phyloP scores from a whole-genome alignment of 2,888 invertebrate genomes.

The Phengaris alcon region DNA sequence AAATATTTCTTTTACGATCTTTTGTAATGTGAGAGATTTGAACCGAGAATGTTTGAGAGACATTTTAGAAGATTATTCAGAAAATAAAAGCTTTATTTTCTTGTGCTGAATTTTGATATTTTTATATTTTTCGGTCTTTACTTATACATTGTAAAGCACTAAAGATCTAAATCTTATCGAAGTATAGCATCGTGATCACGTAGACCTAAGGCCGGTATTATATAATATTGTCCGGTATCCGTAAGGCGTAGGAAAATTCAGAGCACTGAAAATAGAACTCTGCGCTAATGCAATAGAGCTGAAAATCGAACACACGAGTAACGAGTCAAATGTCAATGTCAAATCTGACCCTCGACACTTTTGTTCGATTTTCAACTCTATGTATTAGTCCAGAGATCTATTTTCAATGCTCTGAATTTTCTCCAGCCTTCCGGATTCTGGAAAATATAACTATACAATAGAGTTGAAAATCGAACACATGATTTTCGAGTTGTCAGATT shows the following conservation, averaged over 20 bases:
- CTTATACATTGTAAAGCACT: neutral
- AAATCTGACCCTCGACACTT: too few species aligned
- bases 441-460: too few species aligned
- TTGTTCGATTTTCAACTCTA: too few species aligned
- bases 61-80: neutral
- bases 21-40: neutral
- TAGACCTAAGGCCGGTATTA: neutral
- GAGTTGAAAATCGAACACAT: too few species aligned
- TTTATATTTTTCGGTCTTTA: neutral
- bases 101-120: neutral
- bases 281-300: too few species aligned
- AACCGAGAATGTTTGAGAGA: neutral
- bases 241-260: neutral
- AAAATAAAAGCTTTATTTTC: neutral
- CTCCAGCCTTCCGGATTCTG: too few species aligned
- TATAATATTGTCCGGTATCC: neutral
- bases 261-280: too few species aligned
- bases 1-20: neutral
- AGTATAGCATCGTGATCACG: conserved; percentile 22
- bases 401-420: too few species aligned
- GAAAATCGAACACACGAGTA: too few species aligned
- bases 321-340: too few species aligned
- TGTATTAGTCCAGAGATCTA: too few species aligned
- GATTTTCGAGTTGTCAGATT: too few species aligned
- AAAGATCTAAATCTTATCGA: conserved; percentile 6